Percentiles rank a stretch among this genome's conserved stretches.
Evolutionary conservation across 2,888 invertebrate species (phyloP).

Genomic region (Escarpia spicata): DNA sequence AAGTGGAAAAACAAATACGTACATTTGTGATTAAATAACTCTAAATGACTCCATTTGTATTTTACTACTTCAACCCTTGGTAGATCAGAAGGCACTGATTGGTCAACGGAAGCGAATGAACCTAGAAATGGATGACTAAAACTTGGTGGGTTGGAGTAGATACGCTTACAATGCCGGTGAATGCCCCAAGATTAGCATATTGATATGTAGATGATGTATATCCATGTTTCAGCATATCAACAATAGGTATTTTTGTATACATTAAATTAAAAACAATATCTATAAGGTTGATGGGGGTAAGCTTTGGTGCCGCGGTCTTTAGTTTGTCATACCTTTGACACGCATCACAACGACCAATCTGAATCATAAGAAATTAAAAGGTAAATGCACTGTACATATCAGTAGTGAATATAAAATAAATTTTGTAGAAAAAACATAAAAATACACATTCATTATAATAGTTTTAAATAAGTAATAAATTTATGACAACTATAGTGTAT

Average conservation of each 20-base stretch:
- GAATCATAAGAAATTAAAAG: not conserved
- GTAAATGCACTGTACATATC: too few species aligned
- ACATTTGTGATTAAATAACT: not conserved
- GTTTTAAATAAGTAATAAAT: not conserved
- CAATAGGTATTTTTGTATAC: not conserved
- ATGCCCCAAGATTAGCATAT: not conserved
- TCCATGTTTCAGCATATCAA: not conserved
- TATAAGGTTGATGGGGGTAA: not conserved
- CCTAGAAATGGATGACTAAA: too few species aligned
- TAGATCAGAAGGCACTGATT: not conserved
- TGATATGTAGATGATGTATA: not conserved
- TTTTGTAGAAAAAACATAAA: not conserved
- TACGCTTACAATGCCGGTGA: too few species aligned
- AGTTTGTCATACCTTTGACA: not conserved
- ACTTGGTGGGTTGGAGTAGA: too few species aligned
- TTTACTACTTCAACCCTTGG: not conserved
- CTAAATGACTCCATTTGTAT: not conserved
- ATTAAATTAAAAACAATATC: not conserved
- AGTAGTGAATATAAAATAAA: too few species aligned
- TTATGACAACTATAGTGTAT: not conserved
- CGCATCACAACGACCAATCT: not conserved
- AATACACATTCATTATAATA: not conserved
- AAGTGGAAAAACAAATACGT: not conserved
- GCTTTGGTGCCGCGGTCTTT: not conserved
- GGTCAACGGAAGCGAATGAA: not conserved